Evolutionary conservation across 1,140 invertebrate species (phyloP), one percentile per base, ranked within the genome.

Genomic region (Augochlora pura): DNA sequence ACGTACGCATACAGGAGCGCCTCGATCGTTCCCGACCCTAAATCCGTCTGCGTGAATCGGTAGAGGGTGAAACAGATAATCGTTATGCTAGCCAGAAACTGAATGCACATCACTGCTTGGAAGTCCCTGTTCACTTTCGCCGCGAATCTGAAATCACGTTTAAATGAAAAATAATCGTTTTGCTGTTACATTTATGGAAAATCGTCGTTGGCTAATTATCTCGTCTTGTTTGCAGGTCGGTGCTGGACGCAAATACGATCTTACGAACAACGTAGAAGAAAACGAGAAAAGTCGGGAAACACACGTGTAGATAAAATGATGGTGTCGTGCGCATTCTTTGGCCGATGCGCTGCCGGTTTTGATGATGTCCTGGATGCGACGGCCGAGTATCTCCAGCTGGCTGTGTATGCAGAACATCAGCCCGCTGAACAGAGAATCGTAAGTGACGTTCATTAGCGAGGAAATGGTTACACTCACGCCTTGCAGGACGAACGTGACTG

Each of bases 21-120:
- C 12, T 75, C 73, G 4, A 84, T n/a, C 27, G 85, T 76, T 52
- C 59, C 93, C 54, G 92, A 79, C 87, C 93, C 93, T 0, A 92
- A 91, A 16, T 92, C 77, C 88, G 93, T 91, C 8, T 75, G 49
- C 0, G 84, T 78, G 21, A 88, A 52, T 66, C 67, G 77, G 16
- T 80, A 88, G 6, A 83, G 63, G 49, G 62, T 67, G 7, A 84
- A 83, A 32, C 87, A 88, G 4, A 88, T 21, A 4, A 84, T 57
- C 9, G 65, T 64, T 54, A 76, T 77, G 18, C 84, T 88, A 7
- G 67, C 46, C 7, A 71, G n/a, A 49, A 88, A 88, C 46, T 88
- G 87, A 0, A 66, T 54, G 7, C 75, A 65, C 10, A 86, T 63
- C 27, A 87, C 78, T 23, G 49, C 42, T 10, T 68, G 64, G 7